Evolutionary conservation across 92 coral and sea anemone genomes (phyloP).

Genomic region (Phymanthus crucifer): DNA sequence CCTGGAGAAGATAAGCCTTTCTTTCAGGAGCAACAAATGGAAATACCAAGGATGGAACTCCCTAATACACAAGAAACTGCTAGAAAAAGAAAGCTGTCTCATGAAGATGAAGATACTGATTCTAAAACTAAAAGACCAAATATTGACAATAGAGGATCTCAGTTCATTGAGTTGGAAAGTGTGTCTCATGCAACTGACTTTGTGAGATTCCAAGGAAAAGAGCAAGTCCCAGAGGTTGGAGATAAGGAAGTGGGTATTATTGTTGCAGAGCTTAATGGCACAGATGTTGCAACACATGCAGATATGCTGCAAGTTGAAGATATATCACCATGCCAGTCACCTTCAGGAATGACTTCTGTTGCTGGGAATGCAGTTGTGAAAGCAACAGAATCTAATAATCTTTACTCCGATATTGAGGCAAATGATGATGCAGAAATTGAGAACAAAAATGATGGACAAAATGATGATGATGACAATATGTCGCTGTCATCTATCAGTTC

Average conservation of each 20-base stretch:
- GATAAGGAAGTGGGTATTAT: slow-evolving; percentile 20
- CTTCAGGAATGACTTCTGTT: slow-evolving; percentile 29
- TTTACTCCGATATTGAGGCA: slow-evolving; percentile 74
- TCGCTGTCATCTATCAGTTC: slow-evolving; percentile 97
- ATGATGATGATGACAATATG: slow-evolving; percentile 95
- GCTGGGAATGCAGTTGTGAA: slow-evolving; percentile 29
- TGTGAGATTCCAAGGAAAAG: not conserved
- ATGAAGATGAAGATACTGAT: slow-evolving; percentile 57
- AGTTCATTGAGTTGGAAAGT: slow-evolving; percentile 38
- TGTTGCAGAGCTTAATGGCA: not conserved
- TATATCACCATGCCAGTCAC: slow-evolving; percentile 95
- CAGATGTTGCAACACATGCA: not conserved
- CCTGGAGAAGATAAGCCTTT: slow-evolving; percentile 74
- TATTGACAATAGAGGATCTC: slow-evolving; percentile 59
- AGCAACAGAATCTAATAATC: slow-evolving; percentile 37
- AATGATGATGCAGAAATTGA: slow-evolving; percentile 47
- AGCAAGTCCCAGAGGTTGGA: slow-evolving; percentile 25
- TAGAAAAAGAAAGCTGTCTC: slow-evolving; percentile 68
- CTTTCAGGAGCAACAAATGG: slow-evolving; percentile 66
- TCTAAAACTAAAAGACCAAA: slow-evolving; percentile 51
- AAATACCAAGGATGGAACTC: slow-evolving; percentile 55
- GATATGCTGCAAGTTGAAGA: slow-evolving; percentile 86
- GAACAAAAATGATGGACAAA: slow-evolving; percentile 54
- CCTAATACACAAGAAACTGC: slow-evolving; percentile 67
- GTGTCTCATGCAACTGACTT: slow-evolving; percentile 27